These are phyloP conservation scores for Pachyuromys duprasi DNA, from an alignment of 2,797 vertebrate species.

Conservation along the genomic window DNA sequence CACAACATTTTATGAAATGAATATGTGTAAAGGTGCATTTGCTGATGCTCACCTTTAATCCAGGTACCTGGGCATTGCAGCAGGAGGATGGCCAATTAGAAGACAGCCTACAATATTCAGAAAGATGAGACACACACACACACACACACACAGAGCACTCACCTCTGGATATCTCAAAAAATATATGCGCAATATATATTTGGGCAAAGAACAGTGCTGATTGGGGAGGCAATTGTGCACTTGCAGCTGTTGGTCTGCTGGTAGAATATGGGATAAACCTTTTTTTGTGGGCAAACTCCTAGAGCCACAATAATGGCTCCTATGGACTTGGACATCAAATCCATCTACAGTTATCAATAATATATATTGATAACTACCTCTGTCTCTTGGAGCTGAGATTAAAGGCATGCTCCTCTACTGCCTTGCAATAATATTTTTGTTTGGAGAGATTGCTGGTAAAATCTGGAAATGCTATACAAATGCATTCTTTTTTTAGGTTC, in stretches of 20 bases:
- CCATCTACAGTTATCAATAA: background rate
- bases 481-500: background rate
- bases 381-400: too few species aligned
- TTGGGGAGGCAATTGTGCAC: background rate
- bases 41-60: background rate
- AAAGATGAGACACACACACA: background rate
- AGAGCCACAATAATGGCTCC: background rate
- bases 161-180: background rate
- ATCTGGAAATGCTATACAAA: background rate
- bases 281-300: background rate
- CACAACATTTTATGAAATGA: background rate
- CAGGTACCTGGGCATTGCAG: background rate
- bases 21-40: background rate
- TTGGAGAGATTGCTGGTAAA: background rate
- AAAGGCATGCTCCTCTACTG: too few species aligned
- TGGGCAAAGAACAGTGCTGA: background rate
- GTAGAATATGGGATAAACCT: background rate
- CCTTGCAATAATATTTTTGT: background rate
- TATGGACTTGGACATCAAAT: background rate
- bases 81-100: background rate
- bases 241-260: rapidly evolving
- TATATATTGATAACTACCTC: background rate
- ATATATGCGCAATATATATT: background rate
- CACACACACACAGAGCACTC: background rate
- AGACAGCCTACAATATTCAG: too few species aligned